Percentiles rank a stretch among this genome's conserved stretches.
phyloP scores from a whole-genome alignment of 2,888 invertebrate species.

The Carterocephalus palaemon region DNA sequence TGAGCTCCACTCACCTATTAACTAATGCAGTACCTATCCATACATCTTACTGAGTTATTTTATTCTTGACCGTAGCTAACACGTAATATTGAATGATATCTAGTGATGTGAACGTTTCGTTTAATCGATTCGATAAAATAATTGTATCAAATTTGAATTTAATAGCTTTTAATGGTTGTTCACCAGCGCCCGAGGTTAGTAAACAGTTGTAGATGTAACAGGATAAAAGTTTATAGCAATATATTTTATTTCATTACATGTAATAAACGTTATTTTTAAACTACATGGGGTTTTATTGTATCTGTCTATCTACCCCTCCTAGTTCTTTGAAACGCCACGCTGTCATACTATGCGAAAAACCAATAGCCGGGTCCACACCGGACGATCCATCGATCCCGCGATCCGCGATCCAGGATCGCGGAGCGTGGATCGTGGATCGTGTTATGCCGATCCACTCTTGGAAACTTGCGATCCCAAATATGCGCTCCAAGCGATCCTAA shows the following conservation, averaged over 20 bases:
- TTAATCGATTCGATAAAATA: slow-evolving; percentile 4
- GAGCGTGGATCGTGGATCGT: too few relatives aligned
- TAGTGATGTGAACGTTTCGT: slow-evolving; percentile 40
- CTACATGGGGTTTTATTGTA: slow-evolving; percentile 56
- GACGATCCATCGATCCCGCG: too few relatives aligned
- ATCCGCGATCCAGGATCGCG: too few relatives aligned
- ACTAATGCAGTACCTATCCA: too few relatives aligned
- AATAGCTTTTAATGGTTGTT: slow-evolving; percentile 40
- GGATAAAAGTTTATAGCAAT: slow-evolving; percentile 63
- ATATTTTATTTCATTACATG: slow-evolving; percentile 77
- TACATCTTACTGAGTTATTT: slow-evolving; percentile 20
- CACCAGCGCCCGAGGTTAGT: slow-evolving; percentile 36
- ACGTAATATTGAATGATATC: slow-evolving; percentile 45
- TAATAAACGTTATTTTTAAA: slow-evolving; percentile 79
- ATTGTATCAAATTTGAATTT: slow-evolving; percentile 22
- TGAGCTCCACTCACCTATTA: too few relatives aligned
- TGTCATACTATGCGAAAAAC: too few relatives aligned
- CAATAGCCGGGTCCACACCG: too few relatives aligned
- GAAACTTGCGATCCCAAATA: too few relatives aligned
- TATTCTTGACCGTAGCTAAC: slow-evolving; percentile 30
- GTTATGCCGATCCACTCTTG: too few relatives aligned
- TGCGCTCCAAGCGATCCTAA: too few relatives aligned
- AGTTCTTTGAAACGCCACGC: too few relatives aligned
- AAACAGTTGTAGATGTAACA: slow-evolving; percentile 60
- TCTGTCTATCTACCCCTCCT: too few relatives aligned